Base-by-base conservation (phyloP, 2,113 vertebrate genomes). In the Erythrocercus mccallii region DNA sequence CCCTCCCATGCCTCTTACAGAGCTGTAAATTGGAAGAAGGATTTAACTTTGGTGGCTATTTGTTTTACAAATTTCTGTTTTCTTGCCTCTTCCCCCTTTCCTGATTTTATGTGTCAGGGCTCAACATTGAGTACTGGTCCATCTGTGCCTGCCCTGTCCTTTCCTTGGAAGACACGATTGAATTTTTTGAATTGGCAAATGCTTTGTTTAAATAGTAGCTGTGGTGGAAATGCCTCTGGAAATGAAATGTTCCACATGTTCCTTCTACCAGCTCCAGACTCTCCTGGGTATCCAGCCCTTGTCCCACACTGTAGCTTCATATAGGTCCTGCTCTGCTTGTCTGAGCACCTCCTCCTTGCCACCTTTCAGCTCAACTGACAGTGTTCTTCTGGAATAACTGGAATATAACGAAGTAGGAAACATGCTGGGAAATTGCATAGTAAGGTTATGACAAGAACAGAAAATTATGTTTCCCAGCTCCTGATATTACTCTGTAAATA, bases 101-200 rank as follows among this genome's bases (percentile, higher is more conserved):
- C 61, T 69, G 38, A 91, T 87, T 76, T 83, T 91, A 58, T 58
- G 30, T 87, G 77, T 25, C 50, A 35, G 40, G 31, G 21, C 88
- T 66, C 0, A 13, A 51, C 74, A 70, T 17, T 5, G 0, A 31
- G 42, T 62, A 27, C 12, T 86, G 94, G 94, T 86, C 79, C 48
- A 57, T 78, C 88, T 77, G 65, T 87, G 56, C 35, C 51, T 78
- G 47, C 40, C 60, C 68, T 95, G 61, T 12, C 15, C 54, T 91
- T 92, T 96, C 66, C 54, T 86, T 12, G 20, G 62, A 88, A 93
- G 68, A 81, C 72, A 83, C 69, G 53, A 86, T 28, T 88, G 95
- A 96, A 92, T 78, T 86, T 28, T 79, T 86, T 95, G 50, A 81
- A 51, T 53, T 88, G 89, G 80, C 60, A 81, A 71, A 83, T 73